Percentiles rank a stretch among this genome's conserved stretches.
Evolutionary conservation across 2,888 invertebrate genomes (phyloP).

Genomic region (Arrhopalites spinosus): DNA sequence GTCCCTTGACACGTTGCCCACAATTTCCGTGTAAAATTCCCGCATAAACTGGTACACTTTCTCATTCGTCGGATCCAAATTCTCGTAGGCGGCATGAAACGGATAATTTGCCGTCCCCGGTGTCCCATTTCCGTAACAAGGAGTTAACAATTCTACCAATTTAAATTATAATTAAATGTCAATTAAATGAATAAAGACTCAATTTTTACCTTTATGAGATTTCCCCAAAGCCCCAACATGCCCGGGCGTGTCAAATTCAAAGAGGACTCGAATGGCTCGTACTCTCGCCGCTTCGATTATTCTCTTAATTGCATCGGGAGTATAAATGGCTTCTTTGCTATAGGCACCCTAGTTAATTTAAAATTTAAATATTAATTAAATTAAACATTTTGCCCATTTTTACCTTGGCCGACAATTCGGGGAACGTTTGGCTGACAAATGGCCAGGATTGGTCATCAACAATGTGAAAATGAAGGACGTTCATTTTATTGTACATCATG

Average conservation of each 20-base stretch:
- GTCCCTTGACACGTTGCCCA: slow-evolving; percentile 71
- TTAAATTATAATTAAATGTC: background rate
- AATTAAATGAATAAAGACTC: background rate
- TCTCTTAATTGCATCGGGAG: slow-evolving; percentile 66
- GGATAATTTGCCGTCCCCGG: slow-evolving; percentile 59
- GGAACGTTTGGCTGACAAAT: slow-evolving; percentile 77
- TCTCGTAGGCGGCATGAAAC: slow-evolving; percentile 74
- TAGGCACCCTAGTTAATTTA: background rate
- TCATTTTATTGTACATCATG: slow-evolving; percentile 89
- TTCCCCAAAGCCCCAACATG: slow-evolving; percentile 50
- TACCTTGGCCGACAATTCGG: slow-evolving; percentile 64
- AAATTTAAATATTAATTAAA: background rate
- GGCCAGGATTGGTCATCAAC: slow-evolving; percentile 93
- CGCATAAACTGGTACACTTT: slow-evolving; percentile 71
- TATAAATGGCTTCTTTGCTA: slow-evolving; percentile 61
- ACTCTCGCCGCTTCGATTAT: slow-evolving; percentile 77
- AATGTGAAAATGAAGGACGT: slow-evolving; percentile 95
- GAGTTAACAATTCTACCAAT: slow-evolving; percentile 69
- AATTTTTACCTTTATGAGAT: slow-evolving; percentile 43
- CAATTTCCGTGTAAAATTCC: slow-evolving; percentile 72
- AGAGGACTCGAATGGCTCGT: slow-evolving; percentile 83
- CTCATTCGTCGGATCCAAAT: slow-evolving; percentile 75
- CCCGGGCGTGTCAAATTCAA: slow-evolving; percentile 91
- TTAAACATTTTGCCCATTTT: no score
- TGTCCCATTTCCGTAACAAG: slow-evolving; percentile 72